phyloP scores from a whole-genome alignment of 1,140 invertebrate species.

The Drosophila erecta region DNA sequence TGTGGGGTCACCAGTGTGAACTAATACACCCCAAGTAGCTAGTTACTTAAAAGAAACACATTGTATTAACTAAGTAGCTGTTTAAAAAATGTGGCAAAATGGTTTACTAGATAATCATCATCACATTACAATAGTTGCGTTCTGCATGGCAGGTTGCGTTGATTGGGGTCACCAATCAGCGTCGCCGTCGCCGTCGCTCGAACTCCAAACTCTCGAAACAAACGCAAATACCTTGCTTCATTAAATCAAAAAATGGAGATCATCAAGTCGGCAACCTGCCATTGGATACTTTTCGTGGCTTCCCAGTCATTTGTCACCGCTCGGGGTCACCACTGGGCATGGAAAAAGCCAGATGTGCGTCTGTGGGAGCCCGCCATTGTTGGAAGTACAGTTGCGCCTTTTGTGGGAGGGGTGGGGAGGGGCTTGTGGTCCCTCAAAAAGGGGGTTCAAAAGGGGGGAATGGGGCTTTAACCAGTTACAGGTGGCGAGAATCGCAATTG shows the following conservation, averaged over 20 bases:
- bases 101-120: too few species aligned
- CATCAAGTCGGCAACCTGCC: constrained; percentile 2
- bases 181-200: too few species aligned
- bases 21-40: too few species aligned
- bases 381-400: constrained; percentile 26
- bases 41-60: too few species aligned
- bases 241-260: constrained; percentile 14
- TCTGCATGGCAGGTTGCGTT: background rate
- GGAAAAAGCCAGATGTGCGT: constrained; percentile 2
- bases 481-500: constrained; percentile 46
- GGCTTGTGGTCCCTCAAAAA: background rate
- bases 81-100: too few species aligned
- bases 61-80: too few species aligned
- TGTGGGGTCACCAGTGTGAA: constrained; percentile 11
- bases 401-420: background rate
- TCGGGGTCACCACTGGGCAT: constrained; percentile 17
- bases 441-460: background rate
- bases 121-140: background rate
- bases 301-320: constrained; percentile 10
- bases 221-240: background rate
- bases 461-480: background rate
- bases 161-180: background rate
- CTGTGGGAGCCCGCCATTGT: constrained; percentile 27
- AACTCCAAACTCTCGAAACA: background rate
- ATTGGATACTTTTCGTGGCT: background rate